A percentile compares a stretch with the other conserved stretches of the same genome.
Evolutionary conservation across 2,888 invertebrate genomes (phyloP).

Genomic region (Tryphoninae sp.): DNA sequence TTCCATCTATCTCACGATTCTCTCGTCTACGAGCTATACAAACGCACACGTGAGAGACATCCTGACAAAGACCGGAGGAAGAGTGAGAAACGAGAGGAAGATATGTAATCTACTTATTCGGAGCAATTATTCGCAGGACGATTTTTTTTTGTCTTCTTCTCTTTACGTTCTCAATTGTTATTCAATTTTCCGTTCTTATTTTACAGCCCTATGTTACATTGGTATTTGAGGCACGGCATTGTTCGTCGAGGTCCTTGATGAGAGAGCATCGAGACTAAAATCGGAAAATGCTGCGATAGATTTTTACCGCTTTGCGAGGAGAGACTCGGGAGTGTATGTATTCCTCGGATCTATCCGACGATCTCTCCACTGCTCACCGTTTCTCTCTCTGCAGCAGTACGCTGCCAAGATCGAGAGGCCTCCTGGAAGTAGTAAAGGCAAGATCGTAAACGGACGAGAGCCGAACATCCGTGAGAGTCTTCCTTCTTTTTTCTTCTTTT

Average conservation of each 20-base stretch:
- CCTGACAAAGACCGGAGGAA: constrained; percentile 4
- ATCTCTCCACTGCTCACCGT: too few species aligned
- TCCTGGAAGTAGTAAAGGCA: constrained; percentile 55
- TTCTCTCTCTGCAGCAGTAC: background rate
- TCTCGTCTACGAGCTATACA: background rate
- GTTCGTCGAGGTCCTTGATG: constrained; percentile 7
- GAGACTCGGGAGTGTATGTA: background rate
- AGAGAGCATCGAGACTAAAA: constrained; percentile 40
- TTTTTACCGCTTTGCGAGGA: constrained; percentile 32
- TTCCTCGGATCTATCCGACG: background rate
- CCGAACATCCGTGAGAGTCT: constrained; percentile 55
- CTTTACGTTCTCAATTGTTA: background rate
- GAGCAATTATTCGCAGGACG: constrained; percentile 29
- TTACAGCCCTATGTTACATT: background rate
- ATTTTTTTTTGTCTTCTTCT: background rate
- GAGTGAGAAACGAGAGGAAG: background rate
- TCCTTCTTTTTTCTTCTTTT: constrained; percentile 27
- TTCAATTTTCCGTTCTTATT: constrained; percentile 16
- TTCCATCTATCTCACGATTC: constrained; percentile 27
- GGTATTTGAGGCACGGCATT: background rate
- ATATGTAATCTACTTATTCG: constrained; percentile 19
- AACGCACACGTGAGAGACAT: constrained; percentile 12
- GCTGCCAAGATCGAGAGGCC: constrained; percentile 26
- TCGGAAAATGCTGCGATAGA: constrained; percentile 6
- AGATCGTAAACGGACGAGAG: constrained; percentile 52